Conservation (phyloP, 1,140 invertebrate species). For the Cryptotermes secundus region DNA sequence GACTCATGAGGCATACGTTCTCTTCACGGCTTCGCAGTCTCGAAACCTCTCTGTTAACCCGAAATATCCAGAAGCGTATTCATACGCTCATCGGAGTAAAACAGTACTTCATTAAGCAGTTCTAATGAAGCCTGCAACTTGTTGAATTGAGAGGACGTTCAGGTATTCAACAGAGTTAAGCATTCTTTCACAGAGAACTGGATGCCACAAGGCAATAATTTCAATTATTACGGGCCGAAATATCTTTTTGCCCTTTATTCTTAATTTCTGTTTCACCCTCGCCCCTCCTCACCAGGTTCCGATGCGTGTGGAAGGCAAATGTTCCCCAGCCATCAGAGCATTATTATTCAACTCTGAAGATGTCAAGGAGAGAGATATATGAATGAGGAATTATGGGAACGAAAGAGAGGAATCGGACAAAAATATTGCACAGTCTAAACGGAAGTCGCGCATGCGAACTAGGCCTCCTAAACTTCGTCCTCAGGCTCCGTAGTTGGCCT, state of each 20-base stretch:
- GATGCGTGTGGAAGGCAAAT: not conserved
- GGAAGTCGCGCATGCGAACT: too few species aligned
- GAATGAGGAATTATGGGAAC: too few species aligned
- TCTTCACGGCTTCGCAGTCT: too few species aligned
- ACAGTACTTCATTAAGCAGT: not conserved
- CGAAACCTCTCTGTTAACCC: too few species aligned
- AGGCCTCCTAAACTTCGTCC: too few species aligned
- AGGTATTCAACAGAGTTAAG: too few species aligned
- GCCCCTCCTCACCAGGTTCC: not conserved
- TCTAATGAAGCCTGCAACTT: not conserved
- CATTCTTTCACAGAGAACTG: too few species aligned
- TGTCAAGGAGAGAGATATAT: not conserved
- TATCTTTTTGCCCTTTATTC: not conserved
- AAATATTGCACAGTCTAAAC: too few species aligned
- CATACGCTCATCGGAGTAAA: not conserved
- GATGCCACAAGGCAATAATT: not conserved
- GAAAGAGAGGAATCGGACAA: too few species aligned
- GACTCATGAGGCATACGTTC: too few species aligned
- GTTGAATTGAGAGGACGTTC: not conserved
- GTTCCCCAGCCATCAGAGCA: not conserved
- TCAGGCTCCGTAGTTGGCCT: too few species aligned
- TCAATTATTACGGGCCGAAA: not conserved
- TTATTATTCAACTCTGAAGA: not conserved
- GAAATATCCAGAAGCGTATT: too few species aligned
- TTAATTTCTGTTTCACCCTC: not conserved